Evolutionary conservation across 1,140 invertebrate genomes (phyloP), one percentile per base, ranked within the genome.

Genomic region (Spodoptera litura): DNA sequence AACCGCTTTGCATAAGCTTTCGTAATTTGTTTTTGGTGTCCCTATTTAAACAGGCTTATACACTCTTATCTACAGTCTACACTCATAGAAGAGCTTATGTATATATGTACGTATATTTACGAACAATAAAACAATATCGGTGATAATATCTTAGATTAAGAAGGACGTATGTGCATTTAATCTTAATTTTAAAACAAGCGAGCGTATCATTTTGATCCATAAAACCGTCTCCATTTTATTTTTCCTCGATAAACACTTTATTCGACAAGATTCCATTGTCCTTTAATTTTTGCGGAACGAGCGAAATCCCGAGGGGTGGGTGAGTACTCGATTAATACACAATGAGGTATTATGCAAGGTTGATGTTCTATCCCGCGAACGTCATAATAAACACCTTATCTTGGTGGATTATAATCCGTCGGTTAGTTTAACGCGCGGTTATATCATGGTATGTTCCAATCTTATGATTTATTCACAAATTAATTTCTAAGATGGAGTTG

Each of bases 311-410:
- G 9, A 44, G n/a, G 61, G 61, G 35, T 20, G 61, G 35, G 31
- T 59, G n/a, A 9, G 38, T 49, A 35, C 61, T 64, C 61, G 61
- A 64, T 64, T 64, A 62, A 62, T 62, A 64, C 49, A 64, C 61
- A 64, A 64, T 64, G 61, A 15, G n/a, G 20, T 35, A 64, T 44
- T 49, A 49, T 44, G 59, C 59, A 15, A 15, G 61, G 35, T 59
- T 59, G 27, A n/a, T 64, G 38, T 44, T 38, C 15, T 38, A 44
- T 49, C n/a, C 61, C 61, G 13, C 9, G 35, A 38, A 64, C 38
- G 35, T 64, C 12, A 49, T 64, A 64, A 64, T 64, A 64, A 44
- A 49, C n/a, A 9, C 55, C 38, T 64, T 62, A 49, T 64, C 61
- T 49, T 20, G n/a, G 35, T 11, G 15, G 61, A 35, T 64, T 64